Conservation (phyloP, 2,888 invertebrate species). For the Siphlonurus alternatus region DNA sequence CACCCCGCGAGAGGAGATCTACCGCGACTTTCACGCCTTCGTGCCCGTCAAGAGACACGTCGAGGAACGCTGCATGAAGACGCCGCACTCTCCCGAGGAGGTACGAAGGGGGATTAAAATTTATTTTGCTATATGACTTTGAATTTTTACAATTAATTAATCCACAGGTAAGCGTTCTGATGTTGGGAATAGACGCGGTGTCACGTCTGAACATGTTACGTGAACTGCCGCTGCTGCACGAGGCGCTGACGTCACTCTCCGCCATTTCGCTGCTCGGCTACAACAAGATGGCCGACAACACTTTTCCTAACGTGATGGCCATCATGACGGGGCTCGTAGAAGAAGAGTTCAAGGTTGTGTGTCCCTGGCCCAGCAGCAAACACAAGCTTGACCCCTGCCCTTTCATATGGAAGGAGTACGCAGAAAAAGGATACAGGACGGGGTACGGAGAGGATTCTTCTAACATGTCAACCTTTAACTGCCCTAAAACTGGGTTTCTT, state of each 20-base stretch:
- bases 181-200: conserved; percentile 61
- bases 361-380: conserved; percentile 37
- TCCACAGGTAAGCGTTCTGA: conserved; percentile 3
- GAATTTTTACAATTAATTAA: background rate
- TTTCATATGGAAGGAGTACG: conserved; percentile 70
- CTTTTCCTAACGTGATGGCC: conserved; percentile 77
- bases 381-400: conserved; percentile 59
- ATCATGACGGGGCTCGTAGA: conserved; percentile 55
- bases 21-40: background rate
- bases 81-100: too few relatives aligned
- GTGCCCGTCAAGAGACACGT: background rate
- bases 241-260: conserved; percentile 37
- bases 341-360: conserved; percentile 42
- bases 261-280: conserved; percentile 72
- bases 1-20: conserved; percentile 19
- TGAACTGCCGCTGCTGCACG: conserved; percentile 54
- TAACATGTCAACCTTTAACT: conserved; percentile 64
- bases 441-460: conserved; percentile 71
- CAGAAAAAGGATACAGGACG: conserved; percentile 53
- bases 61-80: background rate
- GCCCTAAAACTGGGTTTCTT: conserved; percentile 54
- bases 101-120: too few relatives aligned
- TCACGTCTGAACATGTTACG: conserved; percentile 72
- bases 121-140: too few relatives aligned
- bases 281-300: conserved; percentile 89